Evolutionary conservation across 2,113 vertebrate genomes (phyloP).

Genomic region (Lamprotornis superbus): DNA sequence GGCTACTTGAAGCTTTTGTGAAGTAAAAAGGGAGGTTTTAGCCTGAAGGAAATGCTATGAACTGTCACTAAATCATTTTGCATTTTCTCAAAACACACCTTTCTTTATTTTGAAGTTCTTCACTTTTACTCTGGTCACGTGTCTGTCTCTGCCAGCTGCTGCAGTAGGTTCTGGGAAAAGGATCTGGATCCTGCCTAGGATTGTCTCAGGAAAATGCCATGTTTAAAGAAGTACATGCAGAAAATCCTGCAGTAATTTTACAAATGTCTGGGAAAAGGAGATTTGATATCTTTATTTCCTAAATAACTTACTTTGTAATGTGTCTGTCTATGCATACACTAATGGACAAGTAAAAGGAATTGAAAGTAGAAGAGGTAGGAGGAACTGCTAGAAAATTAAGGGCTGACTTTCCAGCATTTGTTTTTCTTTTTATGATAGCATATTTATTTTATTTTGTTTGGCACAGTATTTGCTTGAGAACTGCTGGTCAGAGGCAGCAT

Average conservation of each 20-base stretch:
- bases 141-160: constrained; percentile 24
- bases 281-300: constrained; percentile 14
- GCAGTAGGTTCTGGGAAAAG: constrained; percentile 66
- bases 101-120: neutral
- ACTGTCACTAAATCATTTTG: neutral
- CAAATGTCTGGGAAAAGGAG: neutral
- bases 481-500: constrained; percentile 15
- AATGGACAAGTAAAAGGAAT: neutral
- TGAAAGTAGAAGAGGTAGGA: neutral
- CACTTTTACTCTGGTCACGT: constrained; percentile 17
- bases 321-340: neutral
- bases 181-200: constrained; percentile 49
- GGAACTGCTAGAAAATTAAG: constrained; percentile 28
- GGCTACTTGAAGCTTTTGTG: neutral
- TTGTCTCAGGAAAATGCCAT: constrained; percentile 26
- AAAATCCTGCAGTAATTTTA: neutral
- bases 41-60: neutral
- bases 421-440: constrained; percentile 13
- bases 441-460: constrained; percentile 1
- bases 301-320: neutral
- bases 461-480: constrained; percentile 47
- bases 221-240: constrained; percentile 3
- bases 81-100: neutral
- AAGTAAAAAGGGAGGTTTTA: neutral
- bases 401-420: constrained; percentile 19